A percentile compares a stretch with the other conserved stretches of the same genome.
Conservation (phyloP, 2,888 invertebrate species). For the Trissonchulus sp. region DNA sequence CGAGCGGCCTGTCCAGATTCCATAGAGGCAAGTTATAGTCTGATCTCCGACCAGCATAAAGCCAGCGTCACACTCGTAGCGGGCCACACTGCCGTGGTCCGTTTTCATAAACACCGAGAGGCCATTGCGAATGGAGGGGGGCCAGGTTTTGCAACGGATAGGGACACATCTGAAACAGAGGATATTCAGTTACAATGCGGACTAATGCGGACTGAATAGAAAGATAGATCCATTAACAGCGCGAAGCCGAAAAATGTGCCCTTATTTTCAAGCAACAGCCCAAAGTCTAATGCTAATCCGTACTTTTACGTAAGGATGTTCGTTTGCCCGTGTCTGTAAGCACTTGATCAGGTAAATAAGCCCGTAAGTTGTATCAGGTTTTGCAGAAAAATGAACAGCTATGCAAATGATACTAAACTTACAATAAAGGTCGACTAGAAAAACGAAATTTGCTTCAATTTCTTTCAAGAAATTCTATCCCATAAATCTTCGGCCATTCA, state of each 20-base stretch:
- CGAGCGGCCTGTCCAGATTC: conserved; percentile 83
- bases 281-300: too few species aligned
- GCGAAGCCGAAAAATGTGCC: background rate
- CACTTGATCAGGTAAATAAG: too few species aligned
- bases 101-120: conserved; percentile 94
- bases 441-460: too few species aligned
- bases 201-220: too few species aligned
- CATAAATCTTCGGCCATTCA: too few species aligned
- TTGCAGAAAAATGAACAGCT: too few species aligned
- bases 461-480: too few species aligned
- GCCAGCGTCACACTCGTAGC: conserved; percentile 88
- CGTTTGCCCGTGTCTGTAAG: too few species aligned
- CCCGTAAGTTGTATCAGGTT: too few species aligned
- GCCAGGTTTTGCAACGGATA: conserved; percentile 72
- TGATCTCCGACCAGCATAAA: conserved; percentile 69
- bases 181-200: background rate
- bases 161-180: conserved; percentile 35
- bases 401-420: too few species aligned
- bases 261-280: background rate
- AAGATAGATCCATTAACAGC: background rate
- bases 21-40: conserved; percentile 78
- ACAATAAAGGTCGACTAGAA: too few species aligned
- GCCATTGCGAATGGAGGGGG: conserved; percentile 77
- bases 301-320: too few species aligned
- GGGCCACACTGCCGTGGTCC: conserved; percentile 90